Evolutionary conservation across 35 echinoderm and acorn worm species (phyloP).

Genomic region (Stichopus chloronotus): DNA sequence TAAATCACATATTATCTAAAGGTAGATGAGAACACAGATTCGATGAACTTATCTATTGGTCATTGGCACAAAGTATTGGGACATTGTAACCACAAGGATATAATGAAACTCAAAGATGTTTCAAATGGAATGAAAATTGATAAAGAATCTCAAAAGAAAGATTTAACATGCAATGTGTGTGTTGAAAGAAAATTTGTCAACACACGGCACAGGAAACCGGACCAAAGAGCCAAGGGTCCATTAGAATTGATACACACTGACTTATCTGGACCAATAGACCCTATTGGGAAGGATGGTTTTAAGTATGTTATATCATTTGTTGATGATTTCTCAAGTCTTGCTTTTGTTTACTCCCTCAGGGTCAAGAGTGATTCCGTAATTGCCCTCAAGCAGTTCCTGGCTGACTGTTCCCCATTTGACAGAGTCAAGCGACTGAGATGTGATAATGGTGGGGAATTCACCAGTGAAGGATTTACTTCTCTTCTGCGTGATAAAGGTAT

Average conservation of each 20-base stretch:
- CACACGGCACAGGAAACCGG: conserved; percentile 13
- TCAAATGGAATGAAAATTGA: conserved; percentile 39
- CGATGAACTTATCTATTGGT: neutral
- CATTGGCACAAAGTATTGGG: conserved; percentile 46
- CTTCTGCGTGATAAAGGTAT: conserved; percentile 42
- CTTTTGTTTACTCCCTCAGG: conserved; percentile 64
- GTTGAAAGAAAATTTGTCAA: conserved; percentile 62
- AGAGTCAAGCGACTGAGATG: conserved; percentile 46
- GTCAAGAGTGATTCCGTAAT: conserved; percentile 53
- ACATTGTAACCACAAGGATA: conserved; percentile 60
- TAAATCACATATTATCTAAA: neutral
- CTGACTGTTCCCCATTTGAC: conserved; percentile 44
- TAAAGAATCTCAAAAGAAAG: conserved; percentile 1
- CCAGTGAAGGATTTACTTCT: conserved; percentile 4
- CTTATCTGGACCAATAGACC: too few relatives aligned
- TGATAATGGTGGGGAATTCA: conserved; percentile 74
- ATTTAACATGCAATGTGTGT: conserved; percentile 50
- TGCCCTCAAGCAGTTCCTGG: conserved; percentile 51
- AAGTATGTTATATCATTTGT: conserved; percentile 54
- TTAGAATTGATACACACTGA: conserved; percentile 24
- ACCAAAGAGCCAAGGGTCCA: conserved; percentile 24
- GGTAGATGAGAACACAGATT: neutral
- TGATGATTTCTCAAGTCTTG: conserved; percentile 60
- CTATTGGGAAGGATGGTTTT: conserved; percentile 49
- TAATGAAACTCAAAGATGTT: conserved; percentile 56